Percentiles rank a stretch among this genome's conserved stretches.
These are phyloP conservation scores for Osmerus eperlanus DNA, from an alignment of 2,113 vertebrate genomes.

Conservation along the genomic window DNA sequence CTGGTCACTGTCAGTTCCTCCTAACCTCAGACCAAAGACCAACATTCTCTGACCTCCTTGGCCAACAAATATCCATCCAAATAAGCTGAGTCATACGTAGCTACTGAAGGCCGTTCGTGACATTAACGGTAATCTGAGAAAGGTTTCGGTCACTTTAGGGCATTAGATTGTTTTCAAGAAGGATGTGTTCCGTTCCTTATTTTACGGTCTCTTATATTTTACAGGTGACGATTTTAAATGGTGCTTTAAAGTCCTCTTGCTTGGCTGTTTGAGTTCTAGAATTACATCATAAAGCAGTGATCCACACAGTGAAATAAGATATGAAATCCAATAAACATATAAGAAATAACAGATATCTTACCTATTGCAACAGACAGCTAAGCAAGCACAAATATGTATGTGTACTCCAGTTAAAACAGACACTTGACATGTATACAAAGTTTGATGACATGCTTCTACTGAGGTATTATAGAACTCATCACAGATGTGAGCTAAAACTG, in stretches of 20 bases:
- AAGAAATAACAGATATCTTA: not conserved
- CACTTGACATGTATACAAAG: too few species aligned
- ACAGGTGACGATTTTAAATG: conserved; percentile 12
- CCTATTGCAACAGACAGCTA: not conserved
- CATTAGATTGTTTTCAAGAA: conserved; percentile 18
- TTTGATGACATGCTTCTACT: not conserved
- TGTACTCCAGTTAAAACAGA: too few species aligned
- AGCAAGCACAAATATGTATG: too few species aligned
- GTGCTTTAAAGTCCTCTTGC: conserved; percentile 11
- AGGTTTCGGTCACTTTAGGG: too few species aligned
- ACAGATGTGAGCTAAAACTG: not conserved
- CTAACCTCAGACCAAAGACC: not conserved
- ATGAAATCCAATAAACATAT: conserved; percentile 7
- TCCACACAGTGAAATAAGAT: conserved; percentile 20
- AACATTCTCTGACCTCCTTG: not conserved
- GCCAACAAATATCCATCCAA: not conserved
- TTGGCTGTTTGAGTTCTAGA: not conserved
- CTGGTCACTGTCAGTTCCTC: conserved; percentile 16
- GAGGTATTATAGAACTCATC: not conserved
- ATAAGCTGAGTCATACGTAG: too few species aligned
- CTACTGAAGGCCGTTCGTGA: too few species aligned
- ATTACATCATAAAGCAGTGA: conserved; percentile 5
- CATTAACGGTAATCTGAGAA: too few species aligned
- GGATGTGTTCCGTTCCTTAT: conserved; percentile 6
- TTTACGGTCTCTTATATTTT: conserved; percentile 1